Evolutionary conservation across 2,113 vertebrate species (phyloP), one percentile per base, ranked within the genome.

Genomic region (Malurus elegans): DNA sequence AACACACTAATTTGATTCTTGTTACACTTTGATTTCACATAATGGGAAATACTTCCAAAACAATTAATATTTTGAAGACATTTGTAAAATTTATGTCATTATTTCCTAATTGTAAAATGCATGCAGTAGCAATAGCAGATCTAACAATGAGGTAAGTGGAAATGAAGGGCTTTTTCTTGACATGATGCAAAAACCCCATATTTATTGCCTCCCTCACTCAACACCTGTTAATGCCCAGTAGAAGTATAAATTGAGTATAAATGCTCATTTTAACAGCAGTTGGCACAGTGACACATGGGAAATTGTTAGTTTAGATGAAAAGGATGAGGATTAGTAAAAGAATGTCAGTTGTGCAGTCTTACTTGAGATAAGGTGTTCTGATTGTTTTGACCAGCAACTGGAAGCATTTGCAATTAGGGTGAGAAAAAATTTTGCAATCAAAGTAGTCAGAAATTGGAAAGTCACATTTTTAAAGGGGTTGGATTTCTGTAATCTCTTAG

Each of bases 271-370:
- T 34, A 56, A 18, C 9, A 88, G n/a, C 19, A 84, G 9, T 62
- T 92, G 82, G 79, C 58, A 84, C 25, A 23, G 73, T 76, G 65
- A 72, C 69, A 94, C 64, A 36, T 14, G 21, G 42, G 44, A 38
- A 87, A 90, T 62, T 62, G 51, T 80, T 94, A 57, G 62, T 79
- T 90, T 90, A 87, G 25, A 38, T 90, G 73, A 84, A 78, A 69
- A 88, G 79, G 82, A 84, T 67, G 44, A 76, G 69, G 78, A 87
- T 92, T 80, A 94, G 58, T 50, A 87, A 19, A 76, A 71, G 54
- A 92, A 58, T 73, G 71, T 83, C 61, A 89, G 47, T 79, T 71
- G 25, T 57, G 14, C 20, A 51, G 16, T 58, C 25, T 38, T 87
- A 36, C 19, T 50, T 29, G 17, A 82, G 34, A 31, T 74, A 87